Base-by-base conservation (phyloP, 2,888 invertebrate species). In the Hemaris fuciformis region DNA sequence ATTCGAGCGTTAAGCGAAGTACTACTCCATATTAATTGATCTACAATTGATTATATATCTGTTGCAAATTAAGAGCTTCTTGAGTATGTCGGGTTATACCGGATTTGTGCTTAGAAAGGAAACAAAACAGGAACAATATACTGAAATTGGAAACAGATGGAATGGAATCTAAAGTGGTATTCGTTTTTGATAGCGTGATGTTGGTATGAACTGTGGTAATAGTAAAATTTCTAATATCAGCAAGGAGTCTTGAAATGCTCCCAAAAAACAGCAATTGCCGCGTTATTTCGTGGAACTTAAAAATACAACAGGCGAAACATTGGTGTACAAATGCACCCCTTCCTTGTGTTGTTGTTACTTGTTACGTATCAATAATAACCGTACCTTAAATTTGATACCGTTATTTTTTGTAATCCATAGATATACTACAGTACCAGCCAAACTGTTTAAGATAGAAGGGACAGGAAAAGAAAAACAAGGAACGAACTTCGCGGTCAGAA, bases 391-490 rank as follows among this genome's bases (percentile, higher is more conserved):
- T n/a, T n/a, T n/a, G n/a, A n/a, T n/a, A n/a, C n/a, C n/a, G n/a
- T n/a, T n/a, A n/a, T n/a, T n/a, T n/a, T n/a, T n/a, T n/a, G n/a
- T n/a, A n/a, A n/a, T n/a, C n/a, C n/a, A n/a, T n/a, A n/a, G n/a
- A n/a, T n/a, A n/a, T n/a, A n/a, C n/a, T 27, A 23, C n/a, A 7
- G 15, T 27, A 23, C 8, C 48, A 48, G 2, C 27, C 15, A 15
- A 48, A 27, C 6, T 18, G 31, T 7, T 7, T 13, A 48, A 6
- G n/a, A 48, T 15, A 48, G n/a, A 22, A 48, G 48, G 34, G 38
- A 59, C 66, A 68, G 63, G 60, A 66, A 75, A 75, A 76, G 68
- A 74, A 71, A 77, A 79, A 78, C 74, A 76, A 66, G 62, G 65
- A 67, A 75, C n/a, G n/a, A 75, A 75, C 75, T 70, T 71, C 67